Conservation (phyloP, 2,888 invertebrate species). For the Xestobium rufovillosum region DNA sequence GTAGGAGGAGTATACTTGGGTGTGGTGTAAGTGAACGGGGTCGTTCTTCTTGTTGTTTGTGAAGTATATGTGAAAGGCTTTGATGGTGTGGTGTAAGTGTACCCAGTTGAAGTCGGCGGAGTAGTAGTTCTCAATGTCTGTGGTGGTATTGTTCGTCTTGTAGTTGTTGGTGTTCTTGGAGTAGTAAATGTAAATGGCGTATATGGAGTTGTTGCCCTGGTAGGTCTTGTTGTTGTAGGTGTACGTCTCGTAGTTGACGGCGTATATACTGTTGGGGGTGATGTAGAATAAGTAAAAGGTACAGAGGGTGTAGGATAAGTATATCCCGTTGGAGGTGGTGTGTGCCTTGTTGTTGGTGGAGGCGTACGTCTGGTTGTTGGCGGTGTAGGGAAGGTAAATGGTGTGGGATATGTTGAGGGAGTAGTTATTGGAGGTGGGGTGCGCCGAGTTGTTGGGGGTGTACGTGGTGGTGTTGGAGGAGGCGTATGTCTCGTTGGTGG, state of each 20-base stretch:
- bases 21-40: neutral
- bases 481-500: slow-evolving; percentile 3
- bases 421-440: neutral
- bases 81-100: neutral
- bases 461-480: neutral
- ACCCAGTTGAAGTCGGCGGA: slow-evolving; percentile 6
- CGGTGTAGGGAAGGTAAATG: slow-evolving; percentile 4
- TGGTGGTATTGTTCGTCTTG: neutral
- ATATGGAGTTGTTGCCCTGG: neutral
- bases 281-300: neutral
- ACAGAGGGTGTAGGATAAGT: slow-evolving; percentile 1
- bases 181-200: neutral
- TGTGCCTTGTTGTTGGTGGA: neutral
- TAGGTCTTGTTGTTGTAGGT: neutral
- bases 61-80: neutral
- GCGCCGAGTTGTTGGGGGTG: neutral
- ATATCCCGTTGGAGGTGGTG: slow-evolving; percentile 1
- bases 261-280: neutral
- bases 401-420: slow-evolving; percentile 4
- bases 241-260: no score
- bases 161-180: neutral
- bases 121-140: neutral
- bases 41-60: neutral
- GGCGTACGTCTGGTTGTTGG: neutral
- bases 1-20: neutral